Conservation (phyloP, 2,888 invertebrate genomes). For the Alsophila aescularia region DNA sequence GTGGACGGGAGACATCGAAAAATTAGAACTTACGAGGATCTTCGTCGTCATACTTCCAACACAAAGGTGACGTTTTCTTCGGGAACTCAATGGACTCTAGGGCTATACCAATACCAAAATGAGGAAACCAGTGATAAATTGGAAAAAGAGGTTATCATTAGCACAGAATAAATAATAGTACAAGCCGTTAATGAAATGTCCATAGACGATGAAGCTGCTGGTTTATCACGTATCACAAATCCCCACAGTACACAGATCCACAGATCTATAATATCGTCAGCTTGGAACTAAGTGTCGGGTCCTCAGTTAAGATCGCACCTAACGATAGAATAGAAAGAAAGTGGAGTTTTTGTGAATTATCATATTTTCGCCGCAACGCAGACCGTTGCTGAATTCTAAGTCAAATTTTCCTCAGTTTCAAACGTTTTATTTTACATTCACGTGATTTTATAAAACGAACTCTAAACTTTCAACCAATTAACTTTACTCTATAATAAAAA, state of each 20-base stretch:
- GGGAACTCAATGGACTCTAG: too few species aligned
- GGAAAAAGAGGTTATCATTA: slow-evolving; percentile 4
- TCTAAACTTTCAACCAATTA: too few species aligned
- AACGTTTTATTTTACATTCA: too few species aligned
- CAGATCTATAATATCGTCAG: slow-evolving; percentile 57
- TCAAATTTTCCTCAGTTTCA: slow-evolving; percentile 9
- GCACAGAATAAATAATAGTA: too few species aligned
- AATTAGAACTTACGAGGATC: too few species aligned
- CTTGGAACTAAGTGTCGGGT: slow-evolving; percentile 51
- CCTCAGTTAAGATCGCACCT: slow-evolving; percentile 54
- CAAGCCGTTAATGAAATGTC: slow-evolving; percentile 30
- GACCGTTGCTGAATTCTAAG: slow-evolving; percentile 56
- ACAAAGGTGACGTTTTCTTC: too few species aligned
- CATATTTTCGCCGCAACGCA: slow-evolving; percentile 53
- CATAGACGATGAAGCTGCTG: slow-evolving; percentile 46
- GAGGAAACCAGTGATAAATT: slow-evolving; percentile 15
- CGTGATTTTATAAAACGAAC: too few species aligned
- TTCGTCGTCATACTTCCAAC: too few species aligned
- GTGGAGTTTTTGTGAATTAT: slow-evolving; percentile 31
- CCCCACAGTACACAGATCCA: slow-evolving; percentile 61
- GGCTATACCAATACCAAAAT: too few species aligned
- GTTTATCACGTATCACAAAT: slow-evolving; percentile 57
- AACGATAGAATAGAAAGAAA: slow-evolving; percentile 50
- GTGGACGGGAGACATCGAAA: too few species aligned
- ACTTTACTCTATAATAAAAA: too few species aligned